Evolutionary conservation across 2,797 vertebrate species (phyloP).

Genomic region (Cossypha caffra): DNA sequence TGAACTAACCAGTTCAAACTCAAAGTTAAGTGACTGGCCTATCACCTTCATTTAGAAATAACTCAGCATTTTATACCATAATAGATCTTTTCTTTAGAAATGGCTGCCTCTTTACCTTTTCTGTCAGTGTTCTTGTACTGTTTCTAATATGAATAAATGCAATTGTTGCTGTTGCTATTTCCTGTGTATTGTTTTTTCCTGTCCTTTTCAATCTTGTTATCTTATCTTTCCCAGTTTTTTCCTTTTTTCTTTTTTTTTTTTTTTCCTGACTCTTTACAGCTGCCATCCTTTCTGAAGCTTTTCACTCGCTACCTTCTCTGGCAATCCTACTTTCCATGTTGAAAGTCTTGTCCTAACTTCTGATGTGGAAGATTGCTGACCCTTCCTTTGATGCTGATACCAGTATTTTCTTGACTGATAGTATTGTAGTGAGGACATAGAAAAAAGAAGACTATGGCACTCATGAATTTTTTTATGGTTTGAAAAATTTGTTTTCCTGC

Average conservation of each 20-base stretch:
- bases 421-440: slow-evolving; percentile 6
- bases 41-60: not conserved
- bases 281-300: slow-evolving; percentile 18
- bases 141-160: not conserved
- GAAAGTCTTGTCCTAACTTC: not conserved
- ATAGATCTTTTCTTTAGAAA: not conserved
- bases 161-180: not conserved
- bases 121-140: not conserved
- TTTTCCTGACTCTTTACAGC: slow-evolving; percentile 9
- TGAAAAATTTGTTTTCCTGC: slow-evolving; percentile 1
- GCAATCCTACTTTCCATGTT: not conserved
- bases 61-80: not conserved
- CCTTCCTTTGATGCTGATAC: not conserved
- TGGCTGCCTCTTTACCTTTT: not conserved
- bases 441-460: slow-evolving; percentile 9
- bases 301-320: slow-evolving; percentile 19
- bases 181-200: not conserved
- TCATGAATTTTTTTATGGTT: not conserved
- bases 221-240: not conserved
- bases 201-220: not conserved
- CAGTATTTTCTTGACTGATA: not conserved
- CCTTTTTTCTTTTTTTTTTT: not conserved
- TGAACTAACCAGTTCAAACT: not conserved
- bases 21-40: not conserved
- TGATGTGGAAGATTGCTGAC: slow-evolving; percentile 11